phyloP scores from a whole-genome alignment of 2,888 invertebrate genomes.

The Heteromyza rotundicornis region DNA sequence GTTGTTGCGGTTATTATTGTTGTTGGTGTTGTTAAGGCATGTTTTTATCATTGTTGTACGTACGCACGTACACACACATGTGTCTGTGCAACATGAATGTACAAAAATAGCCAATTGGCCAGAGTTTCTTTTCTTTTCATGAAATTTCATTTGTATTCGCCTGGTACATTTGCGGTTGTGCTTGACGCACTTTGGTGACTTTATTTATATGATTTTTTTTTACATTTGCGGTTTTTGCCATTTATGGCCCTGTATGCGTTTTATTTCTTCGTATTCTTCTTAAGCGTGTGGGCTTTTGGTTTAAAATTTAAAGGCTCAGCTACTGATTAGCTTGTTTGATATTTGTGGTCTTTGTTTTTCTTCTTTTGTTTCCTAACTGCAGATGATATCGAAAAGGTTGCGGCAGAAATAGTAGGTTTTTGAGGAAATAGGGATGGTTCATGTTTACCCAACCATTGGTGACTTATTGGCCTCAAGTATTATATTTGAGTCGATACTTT shows the following conservation, averaged over 20 bases:
- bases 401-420: too few species aligned
- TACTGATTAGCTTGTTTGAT: neutral
- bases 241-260: neutral
- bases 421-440: too few species aligned
- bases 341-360: neutral
- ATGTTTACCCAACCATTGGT: too few species aligned
- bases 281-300: neutral
- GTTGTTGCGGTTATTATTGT: neutral
- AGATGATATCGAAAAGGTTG: neutral
- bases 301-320: neutral
- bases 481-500: too few species aligned
- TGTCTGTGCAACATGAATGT: conserved; percentile 12
- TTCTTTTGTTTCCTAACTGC: neutral
- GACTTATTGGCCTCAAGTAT: too few species aligned
- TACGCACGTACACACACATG: conserved; percentile 15
- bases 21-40: neutral
- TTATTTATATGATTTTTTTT: neutral
- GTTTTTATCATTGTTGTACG: too few species aligned
- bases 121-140: too few species aligned
- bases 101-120: too few species aligned
- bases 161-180: conserved; percentile 12
- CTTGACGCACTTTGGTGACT: conserved; percentile 5
- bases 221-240: conserved; percentile 2
- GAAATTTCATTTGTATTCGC: too few species aligned
- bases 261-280: neutral